phyloP scores from a whole-genome alignment of 2,888 invertebrate species.

The Fragum whitleyi region DNA sequence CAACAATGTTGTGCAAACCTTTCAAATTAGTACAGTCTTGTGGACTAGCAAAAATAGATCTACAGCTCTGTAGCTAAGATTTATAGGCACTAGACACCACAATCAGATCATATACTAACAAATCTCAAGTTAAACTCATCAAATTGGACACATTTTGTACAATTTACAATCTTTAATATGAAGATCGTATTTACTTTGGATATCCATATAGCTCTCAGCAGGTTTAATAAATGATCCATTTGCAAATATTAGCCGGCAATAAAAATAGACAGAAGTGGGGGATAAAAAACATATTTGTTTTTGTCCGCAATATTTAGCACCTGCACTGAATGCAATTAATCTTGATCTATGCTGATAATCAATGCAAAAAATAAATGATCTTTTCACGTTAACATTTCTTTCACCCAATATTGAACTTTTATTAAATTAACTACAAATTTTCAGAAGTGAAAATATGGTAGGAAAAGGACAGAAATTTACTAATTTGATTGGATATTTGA shows the following conservation, averaged over 20 bases:
- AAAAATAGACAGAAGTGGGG: constrained; percentile 18
- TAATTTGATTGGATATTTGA: too few species aligned
- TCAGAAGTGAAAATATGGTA: not conserved
- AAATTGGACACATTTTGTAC: not conserved
- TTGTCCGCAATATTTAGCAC: constrained; percentile 19
- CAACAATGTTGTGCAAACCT: too few species aligned
- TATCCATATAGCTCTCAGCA: constrained; percentile 24
- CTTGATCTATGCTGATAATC: not conserved
- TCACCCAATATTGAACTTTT: too few species aligned
- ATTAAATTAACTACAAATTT: too few species aligned
- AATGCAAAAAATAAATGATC: too few species aligned
- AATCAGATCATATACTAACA: not conserved
- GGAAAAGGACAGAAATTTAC: not conserved
- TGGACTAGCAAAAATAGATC: too few species aligned
- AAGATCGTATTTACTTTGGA: constrained; percentile 21
- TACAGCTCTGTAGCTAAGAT: too few species aligned
- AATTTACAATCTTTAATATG: constrained; percentile 19
- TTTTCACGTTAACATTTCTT: too few species aligned
- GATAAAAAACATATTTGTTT: constrained; percentile 30
- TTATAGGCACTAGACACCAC: not conserved
- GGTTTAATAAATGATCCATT: constrained; percentile 29
- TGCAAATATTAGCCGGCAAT: constrained; percentile 23
- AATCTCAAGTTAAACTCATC: not conserved
- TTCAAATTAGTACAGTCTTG: too few species aligned
- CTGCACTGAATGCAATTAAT: constrained; percentile 8